phyloP scores from a whole-genome alignment of 2,797 vertebrate species.

The Alosa sapidissima region DNA sequence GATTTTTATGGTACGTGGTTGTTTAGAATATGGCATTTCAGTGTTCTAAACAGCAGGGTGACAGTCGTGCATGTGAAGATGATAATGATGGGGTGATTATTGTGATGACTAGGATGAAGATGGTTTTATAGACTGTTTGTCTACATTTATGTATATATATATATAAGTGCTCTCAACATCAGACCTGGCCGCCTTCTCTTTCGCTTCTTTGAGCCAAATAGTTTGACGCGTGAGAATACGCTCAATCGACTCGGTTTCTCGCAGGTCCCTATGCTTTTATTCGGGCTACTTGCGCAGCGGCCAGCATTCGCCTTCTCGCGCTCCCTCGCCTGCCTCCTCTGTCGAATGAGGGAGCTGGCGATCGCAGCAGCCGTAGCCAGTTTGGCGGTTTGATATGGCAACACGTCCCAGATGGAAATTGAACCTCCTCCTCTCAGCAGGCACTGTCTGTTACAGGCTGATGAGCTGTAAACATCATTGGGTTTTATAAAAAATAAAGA shows the following conservation, averaged over 20 bases:
- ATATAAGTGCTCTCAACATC: conserved; percentile 55
- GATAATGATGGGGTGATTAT: conserved; percentile 28
- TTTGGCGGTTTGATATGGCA: conserved; percentile 64
- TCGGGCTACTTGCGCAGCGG: conserved; percentile 93
- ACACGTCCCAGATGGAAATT: conserved; percentile 58
- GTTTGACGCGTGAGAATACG: conserved; percentile 96
- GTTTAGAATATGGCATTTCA: neutral
- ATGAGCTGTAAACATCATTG: conserved; percentile 54
- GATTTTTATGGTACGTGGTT: neutral
- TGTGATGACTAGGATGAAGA: conserved; percentile 30
- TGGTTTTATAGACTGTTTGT: conserved; percentile 18
- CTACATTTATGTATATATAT: neutral
- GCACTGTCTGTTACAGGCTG: conserved; percentile 45
- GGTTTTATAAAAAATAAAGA: conserved; percentile 11
- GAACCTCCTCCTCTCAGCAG: conserved; percentile 63
- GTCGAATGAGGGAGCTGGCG: conserved; percentile 98
- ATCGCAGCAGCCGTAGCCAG: conserved; percentile 94
- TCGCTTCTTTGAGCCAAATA: conserved; percentile 95
- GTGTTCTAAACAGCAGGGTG: conserved; percentile 28
- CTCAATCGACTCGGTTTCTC: conserved; percentile 94
- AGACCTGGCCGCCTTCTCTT: conserved; percentile 91
- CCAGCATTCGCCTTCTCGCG: conserved; percentile 93
- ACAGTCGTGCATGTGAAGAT: conserved; percentile 32
- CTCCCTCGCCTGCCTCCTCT: conserved; percentile 95
- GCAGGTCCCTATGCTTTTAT: conserved; percentile 89